Conservation (phyloP, 2,113 vertebrate genomes). For the Perca schrenkii region DNA sequence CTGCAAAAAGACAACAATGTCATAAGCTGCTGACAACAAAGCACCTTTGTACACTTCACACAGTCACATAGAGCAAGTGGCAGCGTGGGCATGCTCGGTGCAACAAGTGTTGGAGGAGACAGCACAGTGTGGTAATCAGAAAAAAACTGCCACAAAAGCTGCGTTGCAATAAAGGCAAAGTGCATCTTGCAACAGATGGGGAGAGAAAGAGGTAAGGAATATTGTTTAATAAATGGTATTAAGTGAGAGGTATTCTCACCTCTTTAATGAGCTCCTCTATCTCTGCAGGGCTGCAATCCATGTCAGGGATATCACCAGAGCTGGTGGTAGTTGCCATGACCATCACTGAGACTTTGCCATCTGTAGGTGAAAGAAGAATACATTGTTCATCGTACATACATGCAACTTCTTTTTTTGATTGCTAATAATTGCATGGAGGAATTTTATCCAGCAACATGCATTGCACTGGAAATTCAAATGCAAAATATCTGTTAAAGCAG, state of each 20-base stretch:
- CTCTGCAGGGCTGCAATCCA: constrained; percentile 89
- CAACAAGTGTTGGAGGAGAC: constrained; percentile 24
- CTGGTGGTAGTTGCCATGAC: constrained; percentile 50
- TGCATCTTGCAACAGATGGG: background rate
- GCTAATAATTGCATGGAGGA: background rate
- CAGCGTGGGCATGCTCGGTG: background rate
- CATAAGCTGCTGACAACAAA: constrained; percentile 2
- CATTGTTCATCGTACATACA: background rate
- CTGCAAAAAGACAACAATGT: constrained; percentile 74
- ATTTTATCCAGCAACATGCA: background rate
- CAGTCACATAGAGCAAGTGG: background rate
- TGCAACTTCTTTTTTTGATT: background rate
- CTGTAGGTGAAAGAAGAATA: constrained; percentile 36
- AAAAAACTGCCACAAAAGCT: background rate
- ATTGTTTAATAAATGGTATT: background rate
- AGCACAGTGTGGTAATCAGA: background rate
- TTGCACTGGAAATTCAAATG: background rate
- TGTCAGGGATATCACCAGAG: constrained; percentile 83
- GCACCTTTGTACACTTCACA: background rate
- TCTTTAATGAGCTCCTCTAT: constrained; percentile 92
- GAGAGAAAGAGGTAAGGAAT: background rate
- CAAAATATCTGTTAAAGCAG: background rate
- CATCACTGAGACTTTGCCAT: constrained; percentile 84
- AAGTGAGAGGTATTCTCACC: constrained; percentile 73
- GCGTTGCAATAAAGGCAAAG: background rate